These are phyloP conservation scores for Cardiocondyla obscurior DNA, from an alignment of 1,140 invertebrate genomes.

Conservation along the genomic window DNA sequence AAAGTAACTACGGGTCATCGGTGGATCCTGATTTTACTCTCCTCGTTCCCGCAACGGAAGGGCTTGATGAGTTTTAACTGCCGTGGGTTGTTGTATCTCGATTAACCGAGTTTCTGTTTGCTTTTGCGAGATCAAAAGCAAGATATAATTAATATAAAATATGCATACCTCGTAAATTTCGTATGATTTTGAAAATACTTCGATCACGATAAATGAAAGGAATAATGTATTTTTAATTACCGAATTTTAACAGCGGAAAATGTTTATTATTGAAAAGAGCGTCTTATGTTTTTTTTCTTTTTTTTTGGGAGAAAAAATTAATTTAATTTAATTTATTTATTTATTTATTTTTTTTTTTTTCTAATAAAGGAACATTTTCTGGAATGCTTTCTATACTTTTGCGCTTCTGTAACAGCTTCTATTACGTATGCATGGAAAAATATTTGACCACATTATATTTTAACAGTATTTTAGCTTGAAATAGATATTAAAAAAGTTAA, in stretches of 20 bases:
- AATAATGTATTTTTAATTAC: not conserved
- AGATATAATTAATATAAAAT: not conserved
- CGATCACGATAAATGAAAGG: not conserved
- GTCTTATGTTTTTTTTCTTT: not conserved
- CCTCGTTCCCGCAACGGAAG: not conserved
- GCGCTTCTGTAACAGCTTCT: not conserved
- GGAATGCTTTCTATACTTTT: not conserved
- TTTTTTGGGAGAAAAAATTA: not conserved
- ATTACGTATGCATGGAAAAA: not conserved
- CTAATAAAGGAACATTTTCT: no score
- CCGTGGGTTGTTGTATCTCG: not conserved
- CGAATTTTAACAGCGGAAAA: not conserved
- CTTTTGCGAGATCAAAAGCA: not conserved
- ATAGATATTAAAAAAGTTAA: constrained; percentile 11
- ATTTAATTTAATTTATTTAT: constrained; percentile 1
- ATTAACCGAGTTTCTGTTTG: not conserved
- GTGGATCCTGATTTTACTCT: not conserved
- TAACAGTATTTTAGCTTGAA: not conserved
- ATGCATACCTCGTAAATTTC: not conserved
- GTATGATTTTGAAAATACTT: not conserved
- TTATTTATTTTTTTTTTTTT: no score
- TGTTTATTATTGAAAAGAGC: not conserved
- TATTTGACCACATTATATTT: not conserved
- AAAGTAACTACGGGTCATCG: constrained; percentile 34
- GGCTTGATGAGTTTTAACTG: not conserved